phyloP scores from a whole-genome alignment of 1,140 invertebrate genomes.

The Nasonia longicornis region DNA sequence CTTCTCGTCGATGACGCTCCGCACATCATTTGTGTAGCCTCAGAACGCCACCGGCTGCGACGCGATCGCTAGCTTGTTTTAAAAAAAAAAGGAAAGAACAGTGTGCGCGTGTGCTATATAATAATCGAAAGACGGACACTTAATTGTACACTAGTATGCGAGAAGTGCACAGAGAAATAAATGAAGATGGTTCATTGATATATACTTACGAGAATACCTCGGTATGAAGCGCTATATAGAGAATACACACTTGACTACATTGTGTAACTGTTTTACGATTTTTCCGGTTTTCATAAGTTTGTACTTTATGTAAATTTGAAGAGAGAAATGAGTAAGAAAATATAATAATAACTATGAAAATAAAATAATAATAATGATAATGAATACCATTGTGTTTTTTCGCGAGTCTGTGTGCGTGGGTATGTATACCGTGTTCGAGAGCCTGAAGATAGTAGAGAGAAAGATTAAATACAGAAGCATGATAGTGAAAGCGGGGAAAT shows the following conservation, averaged over 20 bases:
- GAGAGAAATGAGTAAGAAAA: constrained; percentile 52
- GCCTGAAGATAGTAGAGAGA: constrained; percentile 19
- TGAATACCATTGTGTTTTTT: constrained; percentile 48
- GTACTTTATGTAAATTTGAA: constrained; percentile 68
- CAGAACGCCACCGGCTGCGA: background rate
- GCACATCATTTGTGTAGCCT: background rate
- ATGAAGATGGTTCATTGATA: constrained; percentile 47
- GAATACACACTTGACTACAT: constrained; percentile 56
- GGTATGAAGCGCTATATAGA: constrained; percentile 53
- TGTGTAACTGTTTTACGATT: constrained; percentile 59
- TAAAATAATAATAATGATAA: constrained; percentile 47
- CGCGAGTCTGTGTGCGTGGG: constrained; percentile 43
- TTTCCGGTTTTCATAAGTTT: constrained; percentile 68
- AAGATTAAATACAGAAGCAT: constrained; percentile 43
- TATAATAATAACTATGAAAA: constrained; percentile 43
- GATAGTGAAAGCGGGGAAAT: constrained; percentile 43
- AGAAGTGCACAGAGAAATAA: background rate
- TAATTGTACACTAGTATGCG: constrained; percentile 53
- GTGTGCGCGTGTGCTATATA: constrained; percentile 44
- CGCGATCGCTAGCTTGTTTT: background rate
- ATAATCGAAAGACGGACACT: constrained; percentile 59
- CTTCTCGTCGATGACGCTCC: background rate
- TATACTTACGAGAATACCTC: constrained; percentile 57
- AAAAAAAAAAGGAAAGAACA: background rate
- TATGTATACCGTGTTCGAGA: constrained; percentile 39